These are phyloP conservation scores for Lophius piscatorius DNA, from an alignment of 2,113 vertebrate species.

Conservation along the genomic window DNA sequence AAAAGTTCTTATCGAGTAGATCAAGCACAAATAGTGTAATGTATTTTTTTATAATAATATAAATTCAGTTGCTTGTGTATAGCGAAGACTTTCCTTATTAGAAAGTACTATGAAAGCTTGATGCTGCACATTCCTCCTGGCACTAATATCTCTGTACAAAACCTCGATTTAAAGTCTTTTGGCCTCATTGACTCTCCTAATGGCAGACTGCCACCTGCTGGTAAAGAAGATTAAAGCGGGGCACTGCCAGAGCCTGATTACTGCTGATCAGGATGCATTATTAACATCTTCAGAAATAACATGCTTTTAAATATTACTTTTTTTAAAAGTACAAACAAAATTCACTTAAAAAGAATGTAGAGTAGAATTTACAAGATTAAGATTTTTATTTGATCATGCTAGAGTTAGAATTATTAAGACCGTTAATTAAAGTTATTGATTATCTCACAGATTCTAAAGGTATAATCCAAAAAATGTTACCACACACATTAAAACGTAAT, in stretches of 20 bases:
- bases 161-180: not conserved
- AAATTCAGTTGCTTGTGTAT: conserved; percentile 13
- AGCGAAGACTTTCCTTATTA: conserved; percentile 23
- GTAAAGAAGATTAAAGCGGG: conserved; percentile 2
- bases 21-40: conserved; percentile 2
- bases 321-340: too few relatives aligned
- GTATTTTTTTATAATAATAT: conserved; percentile 14
- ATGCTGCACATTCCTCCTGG: conserved; percentile 31
- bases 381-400: too few relatives aligned
- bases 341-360: too few relatives aligned
- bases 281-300: conserved; percentile 21
- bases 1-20: conserved; percentile 22
- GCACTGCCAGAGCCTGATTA: not conserved
- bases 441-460: conserved; percentile 27
- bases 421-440: conserved; percentile 17
- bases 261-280: conserved; percentile 5
- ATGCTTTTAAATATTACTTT: too few relatives aligned
- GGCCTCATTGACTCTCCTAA: conserved; percentile 6
- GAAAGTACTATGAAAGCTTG: not conserved
- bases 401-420: too few relatives aligned
- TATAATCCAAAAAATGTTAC: conserved; percentile 22
- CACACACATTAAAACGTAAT: not conserved
- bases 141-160: conserved; percentile 34
- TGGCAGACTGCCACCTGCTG: conserved; percentile 68
- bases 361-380: too few relatives aligned